These are phyloP conservation scores for Diorhabda sublineata DNA, from an alignment of 1,140 invertebrate genomes.

Conservation along the genomic window DNA sequence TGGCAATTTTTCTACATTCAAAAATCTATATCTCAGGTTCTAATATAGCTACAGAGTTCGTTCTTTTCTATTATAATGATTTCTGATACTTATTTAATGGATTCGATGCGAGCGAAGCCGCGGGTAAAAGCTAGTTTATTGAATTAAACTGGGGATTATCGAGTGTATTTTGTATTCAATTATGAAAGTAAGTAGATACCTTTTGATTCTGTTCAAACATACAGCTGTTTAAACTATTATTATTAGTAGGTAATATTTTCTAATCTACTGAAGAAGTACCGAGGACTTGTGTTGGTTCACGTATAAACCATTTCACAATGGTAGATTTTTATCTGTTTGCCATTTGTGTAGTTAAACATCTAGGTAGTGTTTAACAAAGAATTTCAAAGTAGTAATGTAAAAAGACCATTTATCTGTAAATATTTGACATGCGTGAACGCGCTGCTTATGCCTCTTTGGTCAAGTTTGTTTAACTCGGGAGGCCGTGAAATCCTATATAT, in stretches of 20 bases:
- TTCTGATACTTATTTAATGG: no score
- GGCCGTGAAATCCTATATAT: constrained; percentile 9
- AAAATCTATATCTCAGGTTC: no score
- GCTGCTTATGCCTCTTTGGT: neutral
- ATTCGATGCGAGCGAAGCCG: no score
- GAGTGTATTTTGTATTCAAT: no score
- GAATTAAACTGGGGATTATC: no score
- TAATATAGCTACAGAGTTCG: no score
- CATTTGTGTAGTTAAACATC: constrained; percentile 1
- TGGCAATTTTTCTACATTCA: no score
- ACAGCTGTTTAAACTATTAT: neutral
- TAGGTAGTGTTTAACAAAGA: neutral
- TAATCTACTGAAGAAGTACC: neutral
- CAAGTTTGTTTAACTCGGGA: neutral
- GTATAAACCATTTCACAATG: neutral
- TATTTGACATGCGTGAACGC: constrained; percentile 2
- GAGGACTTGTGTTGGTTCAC: neutral
- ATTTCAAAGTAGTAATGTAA: neutral
- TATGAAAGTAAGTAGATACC: no score
- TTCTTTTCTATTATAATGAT: no score
- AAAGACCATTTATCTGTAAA: neutral
- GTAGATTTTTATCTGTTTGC: constrained; percentile 2
- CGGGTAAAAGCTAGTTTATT: no score
- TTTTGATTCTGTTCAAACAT: no score
- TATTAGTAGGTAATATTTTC: neutral